Base-by-base conservation (phyloP, 2,797 vertebrate species). In the Neosilurus mollespiculum region DNA sequence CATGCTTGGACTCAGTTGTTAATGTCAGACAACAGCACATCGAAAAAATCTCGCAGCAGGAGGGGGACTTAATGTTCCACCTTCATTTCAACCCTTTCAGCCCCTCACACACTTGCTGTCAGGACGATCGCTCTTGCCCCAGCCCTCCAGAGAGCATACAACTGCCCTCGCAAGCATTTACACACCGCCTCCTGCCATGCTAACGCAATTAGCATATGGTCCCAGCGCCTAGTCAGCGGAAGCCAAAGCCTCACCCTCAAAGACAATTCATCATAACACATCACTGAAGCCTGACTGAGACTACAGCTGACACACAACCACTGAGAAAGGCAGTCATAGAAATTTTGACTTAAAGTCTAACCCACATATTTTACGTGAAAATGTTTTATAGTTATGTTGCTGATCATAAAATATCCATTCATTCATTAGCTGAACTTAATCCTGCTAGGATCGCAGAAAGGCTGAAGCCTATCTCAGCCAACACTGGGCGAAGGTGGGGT, bases 181-280 rank as follows among this genome's bases (percentile, higher is more conserved):
- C 83, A 87, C 53, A 66, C 78, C 77, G 86, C 82, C 82, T 84
- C 82, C 85, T 81, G 84, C 85, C 84, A 85, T 53, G 72, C 77
- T 85, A 82, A 86, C 83, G 82, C 80, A 72, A 85, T 80, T 88
- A 86, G 83, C 87, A 89, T 88, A 84, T 88, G 85, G 83, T 72
- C 72, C 62, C 77, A 71, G 30, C 22, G 80, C 84, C 80, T 81
- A 64, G 64, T 86, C 87, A 85, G 86, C 86, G 72, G 84, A 87
- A 82, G 83, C 81, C 72, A 71, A 86, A 73, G 59, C 71, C 76
- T 72, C 43, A 73, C 66, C 24, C 83, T 85, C 87, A 88, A 86
- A 85, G 82, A 84, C 86, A 88, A 86, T 89, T 87, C 87, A 87
- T 86, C 49, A 80, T 67, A 85, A 80, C 79, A 85, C 81, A 73